phyloP scores from a whole-genome alignment of 2,888 invertebrate species.

The Sceliomorpha sp. region DNA sequence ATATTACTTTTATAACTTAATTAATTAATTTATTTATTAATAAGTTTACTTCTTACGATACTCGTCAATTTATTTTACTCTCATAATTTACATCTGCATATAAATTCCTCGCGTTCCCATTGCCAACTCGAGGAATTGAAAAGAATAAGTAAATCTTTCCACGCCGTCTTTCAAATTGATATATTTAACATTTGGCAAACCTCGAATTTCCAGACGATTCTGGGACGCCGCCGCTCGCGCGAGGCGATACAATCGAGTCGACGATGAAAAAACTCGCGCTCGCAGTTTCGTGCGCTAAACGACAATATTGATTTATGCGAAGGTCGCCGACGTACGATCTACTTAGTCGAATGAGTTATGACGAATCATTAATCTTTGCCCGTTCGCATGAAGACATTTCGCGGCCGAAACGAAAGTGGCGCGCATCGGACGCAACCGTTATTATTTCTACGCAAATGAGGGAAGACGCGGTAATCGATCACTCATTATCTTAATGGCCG shows the following conservation, averaged over 20 bases:
- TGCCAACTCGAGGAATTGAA: no score
- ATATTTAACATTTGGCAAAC: no score
- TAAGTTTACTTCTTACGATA: no score
- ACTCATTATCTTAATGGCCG: conserved; percentile 34
- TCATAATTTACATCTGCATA: no score
- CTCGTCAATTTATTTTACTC: no score
- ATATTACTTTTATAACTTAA: no score
- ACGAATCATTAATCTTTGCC: conserved; percentile 50
- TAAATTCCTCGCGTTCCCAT: no score
- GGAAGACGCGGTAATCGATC: conserved; percentile 24
- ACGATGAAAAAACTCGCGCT: conserved; percentile 25
- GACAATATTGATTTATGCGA: conserved; percentile 51
- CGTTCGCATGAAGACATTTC: conserved; percentile 38
- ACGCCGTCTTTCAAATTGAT: no score
- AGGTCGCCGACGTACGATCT: conserved; percentile 36
- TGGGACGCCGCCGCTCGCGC: conserved; percentile 15
- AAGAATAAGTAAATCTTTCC: no score
- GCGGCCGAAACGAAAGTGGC: conserved; percentile 10
- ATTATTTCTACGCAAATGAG: conserved; percentile 23
- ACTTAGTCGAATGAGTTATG: conserved; percentile 55
- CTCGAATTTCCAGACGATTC: no score
- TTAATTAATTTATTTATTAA: no score
- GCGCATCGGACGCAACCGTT: no score
- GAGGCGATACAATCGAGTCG: conserved; percentile 28
- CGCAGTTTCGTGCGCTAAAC: conserved; percentile 29